Evolutionary conservation across 2,888 invertebrate species (phyloP), one percentile per base, ranked within the genome.

Genomic region (Rutpela maculata): DNA sequence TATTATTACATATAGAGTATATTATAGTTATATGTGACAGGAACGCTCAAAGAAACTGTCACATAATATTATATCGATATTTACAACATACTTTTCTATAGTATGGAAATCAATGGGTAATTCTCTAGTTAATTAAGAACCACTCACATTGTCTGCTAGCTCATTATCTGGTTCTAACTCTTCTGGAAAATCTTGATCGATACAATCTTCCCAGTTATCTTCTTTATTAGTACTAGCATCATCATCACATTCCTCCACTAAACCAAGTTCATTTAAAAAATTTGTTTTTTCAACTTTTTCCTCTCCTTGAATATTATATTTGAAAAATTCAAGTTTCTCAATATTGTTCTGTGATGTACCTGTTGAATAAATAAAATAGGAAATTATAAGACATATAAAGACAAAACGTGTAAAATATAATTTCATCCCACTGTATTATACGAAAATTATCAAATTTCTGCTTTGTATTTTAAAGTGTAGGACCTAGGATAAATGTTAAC

Each of bases 211-310:
- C 86, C 87, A 88, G 57, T 80, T 82, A 43, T 87, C 87, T 38
- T 85, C 86, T 76, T 83, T 86, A 57, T 84, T 80, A 78, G 77
- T 82, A 77, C 81, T 80, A 72, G 80, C 89, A 56, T 86, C 85
- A 72, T 89, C 87, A 19, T 86, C 86, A 72, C 88, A 86, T 81
- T 88, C 88, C 81, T 88, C 87, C 75, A 86, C 86, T 69, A 89
- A 83, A 9, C 88, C 88, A 77, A 89, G 83, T 78, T 88, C 86
- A 82, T 87, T 88, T 72, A 89, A 85, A 84, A 88, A 89, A 78
- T 84, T 84, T 19, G 85, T 85, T 77, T 89, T 89, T 67, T 87
- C 86, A 60, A 81, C 77, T 76, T 83, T 86, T 69, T 83, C 82
- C 26, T 81, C 80, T 67, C 78, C 80, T 19, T 73, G 75, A 55